Evolutionary conservation across 2,888 invertebrate species (phyloP).

Genomic region (Blomia tropicalis): DNA sequence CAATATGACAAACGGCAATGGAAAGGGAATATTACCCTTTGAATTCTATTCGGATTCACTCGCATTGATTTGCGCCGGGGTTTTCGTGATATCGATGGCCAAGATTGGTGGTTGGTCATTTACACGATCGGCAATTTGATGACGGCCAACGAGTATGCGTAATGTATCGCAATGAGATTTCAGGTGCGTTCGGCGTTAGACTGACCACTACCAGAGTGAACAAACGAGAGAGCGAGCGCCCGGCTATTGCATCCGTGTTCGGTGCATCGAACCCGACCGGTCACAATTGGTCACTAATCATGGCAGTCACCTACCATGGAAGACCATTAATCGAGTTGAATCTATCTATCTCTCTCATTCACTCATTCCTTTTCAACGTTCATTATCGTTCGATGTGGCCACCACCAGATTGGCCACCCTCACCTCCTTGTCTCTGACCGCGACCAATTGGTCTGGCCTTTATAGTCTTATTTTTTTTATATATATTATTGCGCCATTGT

Average conservation of each 20-base stretch:
- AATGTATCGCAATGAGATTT: neutral
- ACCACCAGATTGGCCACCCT: neutral
- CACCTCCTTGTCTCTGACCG: slow-evolving; percentile 7
- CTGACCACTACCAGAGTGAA: neutral
- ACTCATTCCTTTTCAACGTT: neutral
- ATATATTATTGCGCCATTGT: neutral
- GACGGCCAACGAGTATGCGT: no score
- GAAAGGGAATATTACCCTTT: no score
- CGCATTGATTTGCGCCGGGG: no score
- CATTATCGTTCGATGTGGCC: neutral
- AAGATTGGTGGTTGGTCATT: no score
- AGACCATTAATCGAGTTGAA: slow-evolving; percentile 5
- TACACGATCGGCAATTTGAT: no score
- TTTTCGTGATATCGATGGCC: slow-evolving; percentile 5
- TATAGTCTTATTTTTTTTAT: neutral
- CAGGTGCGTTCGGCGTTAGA: neutral
- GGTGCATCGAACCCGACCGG: slow-evolving; percentile 6
- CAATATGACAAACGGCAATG: neutral
- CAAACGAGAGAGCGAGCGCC: no score
- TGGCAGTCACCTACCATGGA: neutral
- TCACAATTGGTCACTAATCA: slow-evolving; percentile 13
- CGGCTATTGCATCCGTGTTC: neutral
- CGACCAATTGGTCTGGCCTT: neutral
- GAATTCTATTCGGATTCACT: no score
- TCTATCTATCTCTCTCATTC: neutral